phyloP scores from a whole-genome alignment of 2,113 vertebrate species.

The Typhlomys cinereus region DNA sequence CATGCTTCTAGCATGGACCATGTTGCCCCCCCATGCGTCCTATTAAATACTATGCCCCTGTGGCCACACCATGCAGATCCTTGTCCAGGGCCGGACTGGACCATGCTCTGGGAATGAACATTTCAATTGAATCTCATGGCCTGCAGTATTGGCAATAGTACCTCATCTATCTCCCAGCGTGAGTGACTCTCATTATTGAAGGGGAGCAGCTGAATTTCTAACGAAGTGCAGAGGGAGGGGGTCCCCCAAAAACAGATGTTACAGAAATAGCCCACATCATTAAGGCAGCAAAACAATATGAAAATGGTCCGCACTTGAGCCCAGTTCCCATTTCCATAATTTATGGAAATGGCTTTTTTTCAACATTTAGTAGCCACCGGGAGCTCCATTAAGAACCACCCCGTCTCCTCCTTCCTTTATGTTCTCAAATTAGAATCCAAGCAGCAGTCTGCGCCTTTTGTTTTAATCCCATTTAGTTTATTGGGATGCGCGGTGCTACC shows the following conservation, averaged over 20 bases:
- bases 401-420: constrained; percentile 34
- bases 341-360: constrained; percentile 74
- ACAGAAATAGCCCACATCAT: constrained; percentile 65
- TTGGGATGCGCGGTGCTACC: neutral
- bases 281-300: constrained; percentile 69
- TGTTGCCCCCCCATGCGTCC: rapidly evolving
- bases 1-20: rapidly evolving
- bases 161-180: neutral
- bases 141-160: neutral
- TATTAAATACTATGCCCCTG: rapidly evolving
- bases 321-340: constrained; percentile 71
- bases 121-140: neutral
- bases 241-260: constrained; percentile 68
- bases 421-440: constrained; percentile 56
- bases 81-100: neutral
- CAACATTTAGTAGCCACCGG: constrained; percentile 34
- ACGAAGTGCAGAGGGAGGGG: constrained; percentile 26
- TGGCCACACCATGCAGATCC: neutral
- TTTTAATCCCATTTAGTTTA: constrained; percentile 62
- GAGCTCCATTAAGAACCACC: constrained; percentile 49
- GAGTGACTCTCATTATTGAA: neutral
- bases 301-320: constrained; percentile 63
- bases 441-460: constrained; percentile 16
- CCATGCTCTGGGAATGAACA: neutral
- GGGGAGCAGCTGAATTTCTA: constrained; percentile 43